These are phyloP conservation scores for Apostichopus japonicus DNA, from an alignment of 35 echinoderm and acorn worm genomes.

Conservation along the genomic window DNA sequence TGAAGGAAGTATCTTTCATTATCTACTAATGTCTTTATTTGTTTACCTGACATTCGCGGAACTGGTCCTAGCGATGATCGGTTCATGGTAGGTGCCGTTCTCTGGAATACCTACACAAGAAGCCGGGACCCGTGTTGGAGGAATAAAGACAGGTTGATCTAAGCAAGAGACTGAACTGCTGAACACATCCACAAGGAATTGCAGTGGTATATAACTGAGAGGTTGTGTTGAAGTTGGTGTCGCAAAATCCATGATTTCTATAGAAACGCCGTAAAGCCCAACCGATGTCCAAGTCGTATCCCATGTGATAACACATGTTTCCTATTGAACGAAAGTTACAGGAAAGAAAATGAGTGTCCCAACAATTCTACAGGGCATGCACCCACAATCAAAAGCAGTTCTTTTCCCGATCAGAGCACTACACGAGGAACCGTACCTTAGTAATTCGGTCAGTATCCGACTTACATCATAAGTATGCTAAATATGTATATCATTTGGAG, in stretches of 20 bases:
- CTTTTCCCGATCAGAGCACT: no score
- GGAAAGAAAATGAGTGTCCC: no score
- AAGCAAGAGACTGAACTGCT: background rate
- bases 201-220: conserved; percentile 7
- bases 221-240: background rate
- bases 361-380: no score
- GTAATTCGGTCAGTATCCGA: no score
- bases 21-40: background rate
- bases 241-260: conserved; percentile 14
- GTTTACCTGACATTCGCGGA: conserved; percentile 27
- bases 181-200: conserved; percentile 34
- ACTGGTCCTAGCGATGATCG: background rate
- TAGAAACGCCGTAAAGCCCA: background rate
- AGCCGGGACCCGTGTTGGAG: conserved; percentile 5
- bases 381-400: no score
- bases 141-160: background rate
- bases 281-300: background rate
- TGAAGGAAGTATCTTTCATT: no score
- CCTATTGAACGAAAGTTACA: conserved; percentile 1
- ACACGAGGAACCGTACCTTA: no score
- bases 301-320: background rate
- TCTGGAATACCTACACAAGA: background rate
- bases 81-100: background rate
- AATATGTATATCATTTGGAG: no score
- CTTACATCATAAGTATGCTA: no score